A percentile compares a stretch with the other conserved stretches of the same genome.
These are phyloP conservation scores for Sinopyrophorus schimmeli DNA, from an alignment of 2,888 invertebrate genomes.

Conservation along the genomic window DNA sequence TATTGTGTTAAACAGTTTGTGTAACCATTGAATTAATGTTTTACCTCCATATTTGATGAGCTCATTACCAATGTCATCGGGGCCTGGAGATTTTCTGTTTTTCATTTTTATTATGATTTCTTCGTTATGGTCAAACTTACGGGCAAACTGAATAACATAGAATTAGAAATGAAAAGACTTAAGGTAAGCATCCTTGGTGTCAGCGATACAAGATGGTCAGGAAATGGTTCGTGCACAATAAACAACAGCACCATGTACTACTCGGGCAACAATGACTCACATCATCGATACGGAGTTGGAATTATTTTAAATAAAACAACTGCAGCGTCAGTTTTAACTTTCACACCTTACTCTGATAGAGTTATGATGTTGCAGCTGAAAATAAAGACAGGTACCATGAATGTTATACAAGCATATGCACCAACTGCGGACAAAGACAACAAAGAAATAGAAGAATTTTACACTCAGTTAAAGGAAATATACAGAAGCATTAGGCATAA, in stretches of 20 bases:
- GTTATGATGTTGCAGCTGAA: conserved; percentile 1
- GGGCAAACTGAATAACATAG: conserved; percentile 7
- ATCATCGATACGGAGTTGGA: conserved; percentile 7
- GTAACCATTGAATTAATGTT: not conserved
- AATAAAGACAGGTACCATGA: conserved; percentile 1
- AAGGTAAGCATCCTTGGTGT: conserved; percentile 5
- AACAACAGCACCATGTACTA: conserved; percentile 6
- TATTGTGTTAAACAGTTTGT: conserved; percentile 1
- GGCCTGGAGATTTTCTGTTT: conserved; percentile 2
- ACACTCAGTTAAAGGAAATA: conserved; percentile 2
- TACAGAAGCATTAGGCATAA: conserved; percentile 3
- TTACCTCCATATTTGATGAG: not conserved
- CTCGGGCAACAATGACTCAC: conserved; percentile 2
- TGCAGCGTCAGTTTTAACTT: conserved; percentile 2
- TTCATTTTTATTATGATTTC: not conserved
- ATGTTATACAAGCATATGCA: conserved; percentile 6
- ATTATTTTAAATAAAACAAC: not conserved
- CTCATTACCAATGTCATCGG: not conserved
- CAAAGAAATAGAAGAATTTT: conserved; percentile 4
- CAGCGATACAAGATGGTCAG: conserved; percentile 11
- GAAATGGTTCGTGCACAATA: conserved; percentile 7
- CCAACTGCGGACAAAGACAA: conserved; percentile 4
- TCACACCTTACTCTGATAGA: conserved; percentile 7
- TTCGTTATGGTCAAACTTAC: no score
- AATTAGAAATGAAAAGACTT: conserved; percentile 4